Evolutionary conservation across 2,113 vertebrate species (phyloP).

Genomic region (Lepus americanus): DNA sequence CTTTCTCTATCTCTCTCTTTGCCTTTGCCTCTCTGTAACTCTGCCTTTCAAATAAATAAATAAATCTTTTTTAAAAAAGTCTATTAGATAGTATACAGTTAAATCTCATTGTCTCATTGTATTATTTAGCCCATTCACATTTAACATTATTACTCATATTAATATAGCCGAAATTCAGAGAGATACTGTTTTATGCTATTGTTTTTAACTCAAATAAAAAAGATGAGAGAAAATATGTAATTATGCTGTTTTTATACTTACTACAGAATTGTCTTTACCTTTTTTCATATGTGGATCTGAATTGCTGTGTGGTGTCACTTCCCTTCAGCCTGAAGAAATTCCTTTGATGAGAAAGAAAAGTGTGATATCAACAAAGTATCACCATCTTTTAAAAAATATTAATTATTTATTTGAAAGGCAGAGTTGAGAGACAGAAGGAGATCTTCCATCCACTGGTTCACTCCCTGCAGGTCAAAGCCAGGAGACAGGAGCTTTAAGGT

Average conservation of each 20-base stretch:
- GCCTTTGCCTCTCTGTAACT: too few species aligned
- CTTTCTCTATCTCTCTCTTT: too few species aligned
- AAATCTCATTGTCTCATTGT: background rate
- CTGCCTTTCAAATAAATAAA: too few species aligned
- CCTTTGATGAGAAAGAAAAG: background rate
- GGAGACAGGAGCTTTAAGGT: too few species aligned
- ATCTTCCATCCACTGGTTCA: too few species aligned
- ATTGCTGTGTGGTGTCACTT: background rate
- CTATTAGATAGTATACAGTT: constrained; percentile 19
- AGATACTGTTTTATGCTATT: background rate
- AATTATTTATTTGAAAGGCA: too few species aligned
- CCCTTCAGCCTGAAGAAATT: constrained; percentile 6
- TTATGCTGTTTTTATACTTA: constrained; percentile 29
- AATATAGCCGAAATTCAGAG: background rate
- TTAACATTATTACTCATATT: constrained; percentile 1
- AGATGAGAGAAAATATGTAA: background rate
- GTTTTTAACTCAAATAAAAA: background rate
- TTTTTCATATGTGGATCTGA: constrained; percentile 35
- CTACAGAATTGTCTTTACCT: constrained; percentile 23
- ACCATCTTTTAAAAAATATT: background rate
- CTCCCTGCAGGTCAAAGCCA: too few species aligned
- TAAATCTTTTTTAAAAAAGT: too few species aligned
- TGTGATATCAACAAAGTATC: constrained; percentile 26
- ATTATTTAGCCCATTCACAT: constrained; percentile 26
- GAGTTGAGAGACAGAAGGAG: too few species aligned